phyloP scores from a whole-genome alignment of 2,888 invertebrate genomes.

The Brachyptera putata region DNA sequence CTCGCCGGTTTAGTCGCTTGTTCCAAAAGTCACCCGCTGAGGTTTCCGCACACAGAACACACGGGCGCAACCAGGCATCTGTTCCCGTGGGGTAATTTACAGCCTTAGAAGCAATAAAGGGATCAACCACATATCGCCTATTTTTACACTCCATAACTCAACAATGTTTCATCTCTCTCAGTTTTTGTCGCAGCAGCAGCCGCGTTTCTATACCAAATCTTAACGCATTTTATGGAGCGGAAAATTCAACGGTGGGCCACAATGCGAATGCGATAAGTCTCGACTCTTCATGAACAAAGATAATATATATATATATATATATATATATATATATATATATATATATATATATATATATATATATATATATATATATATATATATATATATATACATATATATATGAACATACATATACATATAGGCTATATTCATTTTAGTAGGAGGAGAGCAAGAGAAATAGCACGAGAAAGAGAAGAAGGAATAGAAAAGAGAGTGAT shows the following conservation, averaged over 20 bases:
- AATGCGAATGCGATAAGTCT: constrained; percentile 19
- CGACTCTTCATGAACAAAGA: background rate
- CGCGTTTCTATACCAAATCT: constrained; percentile 28
- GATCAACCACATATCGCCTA: constrained; percentile 35
- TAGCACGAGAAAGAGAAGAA: background rate
- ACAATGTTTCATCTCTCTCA: constrained; percentile 19
- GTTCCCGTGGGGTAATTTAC: constrained; percentile 33
- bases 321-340: too few species aligned
- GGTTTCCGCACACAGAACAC: constrained; percentile 27
- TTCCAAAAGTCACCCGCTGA: constrained; percentile 25
- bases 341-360: too few species aligned
- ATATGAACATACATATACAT: background rate
- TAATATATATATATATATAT: background rate
- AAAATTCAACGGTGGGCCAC: constrained; percentile 30
- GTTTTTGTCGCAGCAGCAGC: constrained; percentile 17
- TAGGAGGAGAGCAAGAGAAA: background rate
- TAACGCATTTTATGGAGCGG: constrained; percentile 33
- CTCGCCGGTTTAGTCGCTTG: constrained; percentile 24
- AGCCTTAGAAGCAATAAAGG: constrained; percentile 33
- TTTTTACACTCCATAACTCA: constrained; percentile 35
- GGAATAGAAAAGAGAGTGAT: constrained; percentile 14
- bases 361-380: too few species aligned
- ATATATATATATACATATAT: too few species aligned
- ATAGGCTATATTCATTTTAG: background rate
- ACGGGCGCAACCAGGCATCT: constrained; percentile 27